Conservation (phyloP, 2,113 vertebrate genomes). For the Alligator mississippiensis region DNA sequence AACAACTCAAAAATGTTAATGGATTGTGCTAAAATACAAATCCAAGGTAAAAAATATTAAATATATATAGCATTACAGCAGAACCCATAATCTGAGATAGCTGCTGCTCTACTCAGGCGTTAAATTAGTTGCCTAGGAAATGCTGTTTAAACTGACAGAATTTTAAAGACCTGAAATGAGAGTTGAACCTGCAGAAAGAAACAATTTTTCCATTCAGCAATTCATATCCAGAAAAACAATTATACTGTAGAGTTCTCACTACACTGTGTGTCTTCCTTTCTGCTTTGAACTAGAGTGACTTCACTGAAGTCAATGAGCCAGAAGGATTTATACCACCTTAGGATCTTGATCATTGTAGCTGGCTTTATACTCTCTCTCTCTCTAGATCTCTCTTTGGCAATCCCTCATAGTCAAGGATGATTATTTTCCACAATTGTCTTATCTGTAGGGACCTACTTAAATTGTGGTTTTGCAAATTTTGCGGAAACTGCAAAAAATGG, state of each 20-base stretch:
- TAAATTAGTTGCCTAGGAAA: conserved; percentile 62
- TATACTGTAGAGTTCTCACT: background rate
- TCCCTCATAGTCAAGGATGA: no score
- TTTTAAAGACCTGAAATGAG: conserved; percentile 1
- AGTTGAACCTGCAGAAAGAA: background rate
- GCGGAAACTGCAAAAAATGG: no score
- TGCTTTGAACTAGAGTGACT: background rate
- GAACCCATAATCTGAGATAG: conserved; percentile 7
- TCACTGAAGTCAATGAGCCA: background rate
- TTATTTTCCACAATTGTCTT: no score
- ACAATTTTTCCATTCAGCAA: background rate
- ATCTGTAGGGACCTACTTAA: no score
- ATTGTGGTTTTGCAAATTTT: no score
- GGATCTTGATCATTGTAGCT: background rate
- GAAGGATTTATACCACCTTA: background rate
- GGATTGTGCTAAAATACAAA: background rate
- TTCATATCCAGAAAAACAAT: background rate
- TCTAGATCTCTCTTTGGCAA: no score
- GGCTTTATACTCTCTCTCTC: background rate
- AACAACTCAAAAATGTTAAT: background rate
- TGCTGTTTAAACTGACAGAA: conserved; percentile 3
- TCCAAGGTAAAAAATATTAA: background rate
- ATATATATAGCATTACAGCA: background rate
- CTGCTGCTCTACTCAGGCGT: conserved; percentile 46
- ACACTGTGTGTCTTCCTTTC: background rate